A percentile compares a stretch with the other conserved stretches of the same genome.
phyloP scores from a whole-genome alignment of 2,113 vertebrate genomes.

The Sakesphorus luctuosus region DNA sequence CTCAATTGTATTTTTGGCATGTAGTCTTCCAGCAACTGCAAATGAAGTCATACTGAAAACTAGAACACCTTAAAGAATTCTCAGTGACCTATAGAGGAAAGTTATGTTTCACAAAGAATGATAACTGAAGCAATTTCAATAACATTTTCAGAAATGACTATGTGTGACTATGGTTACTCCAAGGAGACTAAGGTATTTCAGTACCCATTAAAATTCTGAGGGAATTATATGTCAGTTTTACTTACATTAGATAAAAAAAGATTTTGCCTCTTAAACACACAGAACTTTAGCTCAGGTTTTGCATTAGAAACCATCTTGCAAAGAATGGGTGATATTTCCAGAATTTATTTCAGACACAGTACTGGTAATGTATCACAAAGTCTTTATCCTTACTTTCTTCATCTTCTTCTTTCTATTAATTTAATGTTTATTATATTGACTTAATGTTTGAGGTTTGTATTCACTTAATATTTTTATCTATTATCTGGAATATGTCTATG shows the following conservation, averaged over 20 bases:
- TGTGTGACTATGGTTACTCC: background rate
- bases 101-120: background rate
- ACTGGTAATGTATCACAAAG: background rate
- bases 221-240: background rate
- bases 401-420: background rate
- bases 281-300: background rate
- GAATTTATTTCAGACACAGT: background rate
- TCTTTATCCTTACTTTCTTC: background rate
- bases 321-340: background rate
- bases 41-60: background rate
- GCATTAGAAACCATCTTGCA: background rate
- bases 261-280: background rate
- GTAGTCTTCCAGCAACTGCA: background rate
- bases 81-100: background rate
- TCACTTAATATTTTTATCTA: background rate
- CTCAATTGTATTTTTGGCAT: background rate
- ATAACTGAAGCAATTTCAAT: background rate
- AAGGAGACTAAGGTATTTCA: background rate
- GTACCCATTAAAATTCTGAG: background rate
- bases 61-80: background rate
- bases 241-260: background rate
- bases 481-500: background rate
- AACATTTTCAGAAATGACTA: background rate
- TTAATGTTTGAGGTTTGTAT: background rate
- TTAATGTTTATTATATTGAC: background rate